Evolutionary conservation across 35 echinoderm and acorn worm species (phyloP), one percentile per base, ranked within the genome.

Genomic region (Chiridota heheva): DNA sequence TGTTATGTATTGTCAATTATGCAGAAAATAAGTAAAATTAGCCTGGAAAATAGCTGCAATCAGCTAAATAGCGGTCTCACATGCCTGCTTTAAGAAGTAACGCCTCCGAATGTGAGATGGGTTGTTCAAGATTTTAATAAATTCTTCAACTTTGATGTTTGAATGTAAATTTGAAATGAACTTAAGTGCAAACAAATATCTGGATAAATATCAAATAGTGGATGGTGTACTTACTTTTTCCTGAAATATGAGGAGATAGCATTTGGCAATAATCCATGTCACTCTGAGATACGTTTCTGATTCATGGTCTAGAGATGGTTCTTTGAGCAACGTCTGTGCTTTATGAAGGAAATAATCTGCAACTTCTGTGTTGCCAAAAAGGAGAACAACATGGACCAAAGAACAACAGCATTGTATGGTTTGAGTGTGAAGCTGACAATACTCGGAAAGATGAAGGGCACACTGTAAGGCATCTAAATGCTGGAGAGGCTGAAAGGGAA

Each of bases 401-500:
- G 75, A 74, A 79, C 74, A 87, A 26, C 42, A 68, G 18, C 73
- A 73, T 25, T 41, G 41, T 13, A 80, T 28, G 39, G 42, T 24
- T 20, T 60, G 60, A 8, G 64, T 33, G 25, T 28, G 32, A 29
- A 46, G 47, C 39, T 45, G 44, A 48, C n/a, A 67, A 10, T 39
- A 8, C 29, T 53, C 75, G 8, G 74, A 67, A 17, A 87, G 60
- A 7, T 25, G 36, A 13, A 49, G 31, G 5, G 75, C 48, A 18
- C 78, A 36, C 24, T 47, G 60, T 20, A 87, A 40, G 46, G 73
- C 60, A 44, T 69, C 59, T 13, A 87, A 24, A 36, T 87, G 85
- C 43, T 78, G 74, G 0, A 80, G 36, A 30, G 85, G 85, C 85
- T 87, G 63, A 13, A 45, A 63, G 18, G 24, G 34, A 62, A 24